Evolutionary conservation across 2,113 vertebrate species (phyloP).

Genomic region (Naja naja): DNA sequence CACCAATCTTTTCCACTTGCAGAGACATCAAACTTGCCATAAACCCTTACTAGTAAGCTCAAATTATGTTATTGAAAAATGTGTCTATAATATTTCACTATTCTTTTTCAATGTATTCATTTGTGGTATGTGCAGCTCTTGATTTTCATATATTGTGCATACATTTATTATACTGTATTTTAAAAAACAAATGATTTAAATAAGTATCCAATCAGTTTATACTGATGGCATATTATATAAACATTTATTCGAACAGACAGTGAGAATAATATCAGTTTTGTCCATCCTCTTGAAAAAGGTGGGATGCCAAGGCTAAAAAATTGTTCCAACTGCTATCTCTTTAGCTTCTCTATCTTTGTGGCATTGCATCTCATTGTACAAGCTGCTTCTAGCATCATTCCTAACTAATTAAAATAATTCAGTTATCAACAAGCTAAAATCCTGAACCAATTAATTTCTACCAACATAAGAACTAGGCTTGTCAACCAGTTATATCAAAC

Average conservation of each 20-base stretch:
- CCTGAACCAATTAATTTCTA: not conserved
- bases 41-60: not conserved
- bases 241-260: not conserved
- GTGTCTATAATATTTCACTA: not conserved
- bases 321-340: not conserved
- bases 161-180: not conserved
- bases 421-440: not conserved
- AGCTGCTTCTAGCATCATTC: not conserved
- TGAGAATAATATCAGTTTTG: not conserved
- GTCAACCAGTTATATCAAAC: not conserved
- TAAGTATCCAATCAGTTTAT: not conserved
- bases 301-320: not conserved
- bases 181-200: not conserved
- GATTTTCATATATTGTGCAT: not conserved
- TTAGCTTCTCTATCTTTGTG: not conserved
- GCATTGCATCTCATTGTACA: not conserved
- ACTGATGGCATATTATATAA: not conserved
- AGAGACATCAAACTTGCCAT: not conserved
- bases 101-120: not conserved
- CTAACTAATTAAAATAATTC: not conserved
- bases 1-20: not conserved
- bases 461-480: not conserved
- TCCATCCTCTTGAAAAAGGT: not conserved
- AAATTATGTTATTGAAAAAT: not conserved
- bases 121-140: not conserved